Conservation (phyloP, 2,888 invertebrate species). For the Pollenia angustigena region DNA sequence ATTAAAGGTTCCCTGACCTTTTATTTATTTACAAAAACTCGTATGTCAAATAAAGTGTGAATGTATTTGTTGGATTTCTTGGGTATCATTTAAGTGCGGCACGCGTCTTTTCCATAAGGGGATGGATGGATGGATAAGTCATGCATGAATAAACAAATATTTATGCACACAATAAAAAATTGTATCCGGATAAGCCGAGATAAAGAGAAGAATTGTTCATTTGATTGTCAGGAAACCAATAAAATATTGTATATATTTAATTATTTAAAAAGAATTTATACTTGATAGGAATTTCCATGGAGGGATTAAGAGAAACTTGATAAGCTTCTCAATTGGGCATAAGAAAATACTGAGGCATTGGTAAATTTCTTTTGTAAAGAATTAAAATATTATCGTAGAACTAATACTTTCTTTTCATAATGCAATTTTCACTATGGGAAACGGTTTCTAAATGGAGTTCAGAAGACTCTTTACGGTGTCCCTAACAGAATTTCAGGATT, state of each 20-base stretch:
- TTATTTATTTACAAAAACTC: not conserved
- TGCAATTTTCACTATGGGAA: too few relatives aligned
- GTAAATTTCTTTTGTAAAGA: too few relatives aligned
- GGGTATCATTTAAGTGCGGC: slow-evolving; percentile 28
- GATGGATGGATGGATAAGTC: not conserved
- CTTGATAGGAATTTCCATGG: not conserved
- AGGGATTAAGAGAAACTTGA: not conserved
- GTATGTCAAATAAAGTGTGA: not conserved
- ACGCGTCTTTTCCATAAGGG: slow-evolving; percentile 30
- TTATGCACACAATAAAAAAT: slow-evolving; percentile 10
- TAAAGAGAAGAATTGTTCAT: slow-evolving; percentile 10
- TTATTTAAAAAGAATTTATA: slow-evolving; percentile 13
- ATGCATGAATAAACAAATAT: slow-evolving; percentile 33
- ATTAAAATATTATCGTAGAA: too few relatives aligned
- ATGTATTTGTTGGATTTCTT: not conserved
- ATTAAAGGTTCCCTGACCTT: slow-evolving; percentile 55
- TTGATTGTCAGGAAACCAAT: slow-evolving; percentile 8
- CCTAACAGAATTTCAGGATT: too few relatives aligned
- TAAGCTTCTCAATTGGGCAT: too few relatives aligned
- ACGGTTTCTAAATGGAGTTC: too few relatives aligned
- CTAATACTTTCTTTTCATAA: too few relatives aligned
- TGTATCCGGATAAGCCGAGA: slow-evolving; percentile 4
- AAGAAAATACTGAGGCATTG: too few relatives aligned
- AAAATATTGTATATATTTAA: slow-evolving; percentile 3
- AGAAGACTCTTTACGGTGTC: fast-evolving